A percentile compares a stretch with the other conserved stretches of the same genome.
These are phyloP conservation scores for Engystomops pustulosus DNA, from an alignment of 2,113 vertebrate genomes.

Conservation along the genomic window DNA sequence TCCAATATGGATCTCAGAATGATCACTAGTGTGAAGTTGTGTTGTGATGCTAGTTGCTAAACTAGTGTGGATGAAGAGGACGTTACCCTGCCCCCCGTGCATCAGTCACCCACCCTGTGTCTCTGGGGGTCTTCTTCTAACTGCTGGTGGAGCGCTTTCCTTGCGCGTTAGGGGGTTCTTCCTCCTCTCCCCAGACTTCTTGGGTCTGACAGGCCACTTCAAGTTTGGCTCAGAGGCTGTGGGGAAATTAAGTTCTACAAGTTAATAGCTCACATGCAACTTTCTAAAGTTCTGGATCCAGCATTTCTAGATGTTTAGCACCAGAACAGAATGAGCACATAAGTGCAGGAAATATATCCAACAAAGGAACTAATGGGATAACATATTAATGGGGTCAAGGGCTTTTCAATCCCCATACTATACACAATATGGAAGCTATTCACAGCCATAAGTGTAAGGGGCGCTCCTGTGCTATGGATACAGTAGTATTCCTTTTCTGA, in stretches of 20 bases:
- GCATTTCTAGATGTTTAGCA: not conserved
- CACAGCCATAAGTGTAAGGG: no score
- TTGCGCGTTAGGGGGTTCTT: constrained; percentile 91
- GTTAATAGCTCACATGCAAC: constrained; percentile 27
- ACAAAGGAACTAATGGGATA: not conserved
- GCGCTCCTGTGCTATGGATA: not conserved
- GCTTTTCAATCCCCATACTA: not conserved
- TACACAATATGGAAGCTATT: not conserved
- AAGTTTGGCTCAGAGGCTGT: constrained; percentile 93
- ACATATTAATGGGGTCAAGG: not conserved
- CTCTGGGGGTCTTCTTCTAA: constrained; percentile 80
- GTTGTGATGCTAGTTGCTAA: not conserved
- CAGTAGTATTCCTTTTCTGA: no score
- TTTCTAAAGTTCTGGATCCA: not conserved
- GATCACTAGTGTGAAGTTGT: not conserved
- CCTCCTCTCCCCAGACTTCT: constrained; percentile 86
- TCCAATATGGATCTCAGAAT: no score
- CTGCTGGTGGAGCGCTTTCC: constrained; percentile 85
- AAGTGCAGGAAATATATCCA: not conserved
- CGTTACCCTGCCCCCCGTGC: not conserved
- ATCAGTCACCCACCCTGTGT: constrained; percentile 74
- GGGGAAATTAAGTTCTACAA: constrained; percentile 22
- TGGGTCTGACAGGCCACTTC: constrained; percentile 89
- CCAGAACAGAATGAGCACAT: constrained; percentile 39
- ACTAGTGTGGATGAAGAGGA: not conserved